Conservation (phyloP, 2,113 vertebrate genomes). For the Cromileptes altivelis region DNA sequence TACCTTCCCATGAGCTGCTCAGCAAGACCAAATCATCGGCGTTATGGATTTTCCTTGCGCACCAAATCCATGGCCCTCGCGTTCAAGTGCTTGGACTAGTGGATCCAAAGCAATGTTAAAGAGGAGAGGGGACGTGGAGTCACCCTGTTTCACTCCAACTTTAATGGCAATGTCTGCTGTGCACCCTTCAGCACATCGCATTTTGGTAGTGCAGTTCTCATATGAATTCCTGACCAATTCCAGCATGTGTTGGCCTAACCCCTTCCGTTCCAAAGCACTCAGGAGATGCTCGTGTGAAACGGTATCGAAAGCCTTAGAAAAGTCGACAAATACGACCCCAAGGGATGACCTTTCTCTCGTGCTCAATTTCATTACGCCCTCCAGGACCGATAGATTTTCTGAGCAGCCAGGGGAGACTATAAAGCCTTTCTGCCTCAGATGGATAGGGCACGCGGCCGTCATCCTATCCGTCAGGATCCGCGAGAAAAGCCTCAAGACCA, state of each 20-base stretch:
- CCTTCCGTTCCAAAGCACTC: neutral
- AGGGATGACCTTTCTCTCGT: neutral
- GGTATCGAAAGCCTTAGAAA: neutral
- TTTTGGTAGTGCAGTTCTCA: accelerated
- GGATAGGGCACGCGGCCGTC: neutral
- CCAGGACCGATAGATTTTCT: accelerated
- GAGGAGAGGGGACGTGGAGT: no score
- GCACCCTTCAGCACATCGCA: no score
- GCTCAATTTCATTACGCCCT: accelerated
- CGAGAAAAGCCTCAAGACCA: neutral
- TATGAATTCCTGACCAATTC: accelerated
- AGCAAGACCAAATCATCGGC: no score
- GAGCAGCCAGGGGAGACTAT: neutral
- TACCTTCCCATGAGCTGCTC: no score
- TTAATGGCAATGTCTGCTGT: no score
- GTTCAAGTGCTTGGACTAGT: accelerated
- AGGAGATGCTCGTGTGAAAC: neutral
- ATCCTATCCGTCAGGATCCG: neutral
- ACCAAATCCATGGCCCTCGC: no score
- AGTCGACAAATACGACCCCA: neutral
- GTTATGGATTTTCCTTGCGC: no score
- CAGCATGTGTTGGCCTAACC: neutral
- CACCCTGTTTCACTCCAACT: no score
- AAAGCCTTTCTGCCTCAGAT: neutral
- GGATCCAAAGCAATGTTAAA: no score